These are phyloP conservation scores for Drosophila watanabei DNA, from an alignment of 1,140 invertebrate species.

Conservation along the genomic window DNA sequence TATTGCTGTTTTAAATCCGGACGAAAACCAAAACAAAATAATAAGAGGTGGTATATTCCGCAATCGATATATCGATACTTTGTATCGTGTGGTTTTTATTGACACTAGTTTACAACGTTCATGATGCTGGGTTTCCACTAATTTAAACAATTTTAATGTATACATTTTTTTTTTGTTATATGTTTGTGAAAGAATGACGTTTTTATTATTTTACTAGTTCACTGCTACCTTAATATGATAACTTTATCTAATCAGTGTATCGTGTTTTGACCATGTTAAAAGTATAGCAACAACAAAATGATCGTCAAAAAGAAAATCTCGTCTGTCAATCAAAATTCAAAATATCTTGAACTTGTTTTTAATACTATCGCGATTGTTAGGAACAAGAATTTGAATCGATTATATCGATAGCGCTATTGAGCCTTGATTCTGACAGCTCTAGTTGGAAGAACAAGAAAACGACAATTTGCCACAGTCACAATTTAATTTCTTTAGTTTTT, in stretches of 20 bases:
- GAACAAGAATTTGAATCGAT: not conserved
- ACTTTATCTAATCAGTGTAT: too few species aligned
- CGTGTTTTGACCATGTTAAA: too few species aligned
- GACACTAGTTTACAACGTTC: too few species aligned
- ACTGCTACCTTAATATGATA: too few species aligned
- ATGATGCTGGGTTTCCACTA: not conserved
- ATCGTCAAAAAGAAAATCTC: not conserved
- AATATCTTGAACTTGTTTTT: not conserved
- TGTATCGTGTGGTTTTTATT: not conserved
- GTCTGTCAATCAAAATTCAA: not conserved
- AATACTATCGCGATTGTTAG: not conserved
- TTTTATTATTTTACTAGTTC: too few species aligned
- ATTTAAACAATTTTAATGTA: not conserved
- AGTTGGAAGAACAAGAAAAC: conserved; percentile 57
- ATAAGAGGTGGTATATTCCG: not conserved
- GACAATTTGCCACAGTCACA: conserved; percentile 70
- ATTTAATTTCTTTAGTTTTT: conserved; percentile 82
- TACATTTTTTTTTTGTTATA: too few species aligned
- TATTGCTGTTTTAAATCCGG: conserved; percentile 20
- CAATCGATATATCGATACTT: not conserved
- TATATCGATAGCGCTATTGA: conserved; percentile 2
- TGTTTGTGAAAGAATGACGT: too few species aligned
- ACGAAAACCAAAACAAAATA: conserved; percentile 32
- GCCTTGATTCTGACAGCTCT: conserved; percentile 1
- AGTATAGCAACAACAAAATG: too few species aligned